Percentiles rank a stretch among this genome's conserved stretches.
These are phyloP conservation scores for Cerastis rubricosa DNA, from an alignment of 2,888 invertebrate genomes.

Conservation along the genomic window DNA sequence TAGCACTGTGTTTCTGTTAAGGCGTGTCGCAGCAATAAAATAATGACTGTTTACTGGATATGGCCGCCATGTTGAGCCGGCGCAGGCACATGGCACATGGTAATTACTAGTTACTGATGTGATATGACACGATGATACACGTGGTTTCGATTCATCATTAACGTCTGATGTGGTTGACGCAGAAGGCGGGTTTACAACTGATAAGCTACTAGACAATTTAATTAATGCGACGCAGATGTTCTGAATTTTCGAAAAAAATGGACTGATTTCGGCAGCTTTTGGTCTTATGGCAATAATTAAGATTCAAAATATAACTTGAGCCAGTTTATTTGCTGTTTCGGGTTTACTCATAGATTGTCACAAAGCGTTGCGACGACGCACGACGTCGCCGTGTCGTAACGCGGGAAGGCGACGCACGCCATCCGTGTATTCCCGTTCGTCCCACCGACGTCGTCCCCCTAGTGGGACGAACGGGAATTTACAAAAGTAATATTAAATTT, in stretches of 20 bases:
- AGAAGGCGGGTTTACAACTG: background rate
- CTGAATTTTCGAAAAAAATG: background rate
- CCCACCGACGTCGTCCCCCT: no score
- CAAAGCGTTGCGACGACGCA: no score
- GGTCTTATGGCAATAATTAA: background rate
- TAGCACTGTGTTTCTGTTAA: background rate
- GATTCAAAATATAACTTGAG: background rate
- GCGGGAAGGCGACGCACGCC: no score
- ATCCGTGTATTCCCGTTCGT: no score
- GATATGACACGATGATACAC: constrained; percentile 18
- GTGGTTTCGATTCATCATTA: constrained; percentile 18
- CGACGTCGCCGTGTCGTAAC: no score
- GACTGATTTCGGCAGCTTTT: background rate
- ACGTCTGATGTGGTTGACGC: background rate
- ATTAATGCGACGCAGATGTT: background rate
- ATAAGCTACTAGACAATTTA: background rate
- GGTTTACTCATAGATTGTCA: background rate
- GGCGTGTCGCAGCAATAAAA: constrained; percentile 27
- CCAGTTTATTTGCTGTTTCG: constrained; percentile 1
- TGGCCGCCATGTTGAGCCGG: constrained; percentile 21
- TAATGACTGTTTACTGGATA: constrained; percentile 44
- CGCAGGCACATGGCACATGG: constrained; percentile 35
- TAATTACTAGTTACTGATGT: constrained; percentile 40
- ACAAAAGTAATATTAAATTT: no score
- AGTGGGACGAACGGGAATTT: no score